These are phyloP conservation scores for Nysson spinosus DNA, from an alignment of 2,888 invertebrate species.

Conservation along the genomic window DNA sequence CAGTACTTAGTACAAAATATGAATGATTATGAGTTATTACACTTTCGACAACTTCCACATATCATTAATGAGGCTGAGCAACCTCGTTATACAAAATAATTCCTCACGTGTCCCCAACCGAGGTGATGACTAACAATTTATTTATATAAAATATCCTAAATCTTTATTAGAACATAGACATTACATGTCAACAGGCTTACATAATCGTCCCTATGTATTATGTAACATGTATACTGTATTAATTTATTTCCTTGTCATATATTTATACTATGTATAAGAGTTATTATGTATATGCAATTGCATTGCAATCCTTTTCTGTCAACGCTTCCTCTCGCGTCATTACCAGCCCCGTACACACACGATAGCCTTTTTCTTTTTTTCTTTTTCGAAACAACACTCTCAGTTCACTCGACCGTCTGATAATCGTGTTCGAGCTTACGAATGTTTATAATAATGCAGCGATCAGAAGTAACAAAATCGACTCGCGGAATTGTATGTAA, in stretches of 20 bases:
- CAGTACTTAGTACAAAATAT: slow-evolving; percentile 4
- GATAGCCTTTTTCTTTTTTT: slow-evolving; percentile 30
- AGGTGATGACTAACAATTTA: slow-evolving; percentile 22
- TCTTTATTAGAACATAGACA: slow-evolving; percentile 73
- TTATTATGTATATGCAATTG: slow-evolving; percentile 58
- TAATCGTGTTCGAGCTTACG: no score
- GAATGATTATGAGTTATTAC: background rate
- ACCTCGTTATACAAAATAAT: no score
- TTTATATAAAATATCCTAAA: slow-evolving; percentile 73
- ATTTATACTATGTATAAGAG: slow-evolving; percentile 64
- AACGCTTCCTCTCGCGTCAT: slow-evolving; percentile 43
- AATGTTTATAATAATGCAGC: no score
- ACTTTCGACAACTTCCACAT: background rate
- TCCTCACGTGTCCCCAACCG: background rate
- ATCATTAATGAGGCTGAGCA: no score
- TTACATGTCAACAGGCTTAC: slow-evolving; percentile 71
- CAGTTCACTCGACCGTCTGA: no score
- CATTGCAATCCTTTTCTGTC: slow-evolving; percentile 46
- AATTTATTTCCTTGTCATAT: slow-evolving; percentile 51
- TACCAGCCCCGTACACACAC: slow-evolving; percentile 54
- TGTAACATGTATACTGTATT: slow-evolving; percentile 59
- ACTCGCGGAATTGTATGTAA: slow-evolving; percentile 21
- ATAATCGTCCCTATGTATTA: slow-evolving; percentile 63
- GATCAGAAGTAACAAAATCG: slow-evolving; percentile 35
- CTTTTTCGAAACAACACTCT: no score